Conservation (phyloP, 1,140 invertebrate genomes). For the Drosophila bifasciata region DNA sequence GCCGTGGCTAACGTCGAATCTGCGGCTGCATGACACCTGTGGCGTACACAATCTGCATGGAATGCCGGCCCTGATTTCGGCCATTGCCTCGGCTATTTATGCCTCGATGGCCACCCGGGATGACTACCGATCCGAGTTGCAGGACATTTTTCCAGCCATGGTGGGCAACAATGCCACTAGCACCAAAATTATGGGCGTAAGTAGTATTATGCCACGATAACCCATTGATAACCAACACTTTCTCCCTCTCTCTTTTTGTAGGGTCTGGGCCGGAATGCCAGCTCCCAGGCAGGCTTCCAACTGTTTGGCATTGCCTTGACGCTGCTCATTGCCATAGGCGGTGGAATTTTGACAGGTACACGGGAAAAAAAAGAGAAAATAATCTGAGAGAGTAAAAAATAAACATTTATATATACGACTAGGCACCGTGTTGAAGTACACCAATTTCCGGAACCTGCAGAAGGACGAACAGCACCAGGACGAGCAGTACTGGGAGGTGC, state of each 20-base stretch:
- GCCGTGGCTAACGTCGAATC: conserved; percentile 89
- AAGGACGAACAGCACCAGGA: conserved; percentile 86
- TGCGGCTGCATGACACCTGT: conserved; percentile 95
- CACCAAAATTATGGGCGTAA: conserved; percentile 79
- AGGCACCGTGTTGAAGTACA: conserved; percentile 85
- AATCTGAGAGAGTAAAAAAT: background rate
- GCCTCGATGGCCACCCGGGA: conserved; percentile 88
- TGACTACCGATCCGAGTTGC: conserved; percentile 86
- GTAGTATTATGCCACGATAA: conserved; percentile 31
- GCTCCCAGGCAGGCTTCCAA: conserved; percentile 92
- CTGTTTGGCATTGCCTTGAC: conserved; percentile 90
- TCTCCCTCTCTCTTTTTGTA: conserved; percentile 16
- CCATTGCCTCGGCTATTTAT: conserved; percentile 90
- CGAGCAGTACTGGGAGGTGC: conserved; percentile 86
- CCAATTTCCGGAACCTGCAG: conserved; percentile 84
- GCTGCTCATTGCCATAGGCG: conserved; percentile 88
- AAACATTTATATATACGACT: conserved; percentile 24
- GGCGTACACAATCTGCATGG: conserved; percentile 98
- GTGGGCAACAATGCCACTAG: conserved; percentile 58
- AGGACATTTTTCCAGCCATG: conserved; percentile 86
- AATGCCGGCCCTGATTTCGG: conserved; percentile 95
- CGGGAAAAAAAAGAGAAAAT: background rate
- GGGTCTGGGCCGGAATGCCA: conserved; percentile 87
- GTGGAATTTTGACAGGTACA: conserved; percentile 92
- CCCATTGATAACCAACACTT: background rate